Conservation (phyloP, 2,888 invertebrate genomes). For the Eucriotettix oculatus region DNA sequence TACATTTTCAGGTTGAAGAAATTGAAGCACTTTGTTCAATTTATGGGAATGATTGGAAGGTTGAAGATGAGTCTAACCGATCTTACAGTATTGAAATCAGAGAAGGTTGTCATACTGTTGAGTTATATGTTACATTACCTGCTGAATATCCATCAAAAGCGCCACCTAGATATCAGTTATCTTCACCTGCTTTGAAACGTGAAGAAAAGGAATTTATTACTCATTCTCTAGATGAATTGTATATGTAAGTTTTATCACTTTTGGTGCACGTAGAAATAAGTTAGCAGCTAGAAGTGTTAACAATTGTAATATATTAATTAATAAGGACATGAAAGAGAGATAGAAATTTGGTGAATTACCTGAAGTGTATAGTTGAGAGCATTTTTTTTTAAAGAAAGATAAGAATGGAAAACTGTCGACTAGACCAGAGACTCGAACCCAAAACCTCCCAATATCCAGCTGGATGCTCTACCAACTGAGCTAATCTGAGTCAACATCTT, state of each 20-base stretch:
- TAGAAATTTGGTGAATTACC: too few relatives aligned
- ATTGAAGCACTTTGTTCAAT: slow-evolving; percentile 55
- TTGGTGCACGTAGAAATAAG: too few relatives aligned
- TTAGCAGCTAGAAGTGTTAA: too few relatives aligned
- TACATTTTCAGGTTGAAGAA: slow-evolving; percentile 40
- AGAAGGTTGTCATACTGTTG: slow-evolving; percentile 32
- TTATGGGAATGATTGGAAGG: slow-evolving; percentile 49
- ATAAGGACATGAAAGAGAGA: neutral
- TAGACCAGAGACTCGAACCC: too few relatives aligned
- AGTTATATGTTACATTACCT: slow-evolving; percentile 45
- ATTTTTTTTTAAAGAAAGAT: too few relatives aligned
- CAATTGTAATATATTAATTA: neutral
- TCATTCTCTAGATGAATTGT: slow-evolving; percentile 41
- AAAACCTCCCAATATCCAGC: too few relatives aligned
- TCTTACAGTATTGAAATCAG: slow-evolving; percentile 42
- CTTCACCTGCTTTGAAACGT: slow-evolving; percentile 51
- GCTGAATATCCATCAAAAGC: slow-evolving; percentile 42
- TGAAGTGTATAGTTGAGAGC: too few relatives aligned
- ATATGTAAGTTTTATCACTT: slow-evolving; percentile 36
- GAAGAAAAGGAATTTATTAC: slow-evolving; percentile 38
- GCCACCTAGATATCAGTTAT: slow-evolving; percentile 51
- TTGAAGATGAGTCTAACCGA: slow-evolving; percentile 35
- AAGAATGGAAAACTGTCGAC: too few relatives aligned
- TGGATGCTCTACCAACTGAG: too few relatives aligned
- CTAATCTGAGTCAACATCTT: too few relatives aligned